phyloP scores from a whole-genome alignment of 1,140 invertebrate genomes.

The Sesamia nonagrioides region DNA sequence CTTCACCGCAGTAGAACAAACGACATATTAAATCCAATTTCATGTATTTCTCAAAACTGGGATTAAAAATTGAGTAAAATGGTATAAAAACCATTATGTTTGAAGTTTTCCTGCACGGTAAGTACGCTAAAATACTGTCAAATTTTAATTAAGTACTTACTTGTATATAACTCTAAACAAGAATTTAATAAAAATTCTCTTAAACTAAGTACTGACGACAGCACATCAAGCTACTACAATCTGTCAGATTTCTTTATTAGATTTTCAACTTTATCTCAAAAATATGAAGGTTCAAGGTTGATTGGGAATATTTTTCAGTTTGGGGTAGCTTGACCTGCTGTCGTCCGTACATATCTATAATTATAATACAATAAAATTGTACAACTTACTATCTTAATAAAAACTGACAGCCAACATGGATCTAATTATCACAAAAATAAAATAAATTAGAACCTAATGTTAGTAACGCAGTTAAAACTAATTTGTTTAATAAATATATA shows the following conservation, averaged over 20 bases:
- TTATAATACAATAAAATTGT: not conserved
- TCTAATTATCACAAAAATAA: too few relatives aligned
- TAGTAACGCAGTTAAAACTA: not conserved
- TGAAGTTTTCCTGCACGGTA: not conserved
- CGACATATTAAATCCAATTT: too few relatives aligned
- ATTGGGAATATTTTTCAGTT: too few relatives aligned
- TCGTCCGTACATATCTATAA: too few relatives aligned
- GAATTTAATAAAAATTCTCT: not conserved
- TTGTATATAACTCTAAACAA: not conserved
- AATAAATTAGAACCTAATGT: not conserved
- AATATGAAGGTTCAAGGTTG: too few relatives aligned
- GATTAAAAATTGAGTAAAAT: not conserved
- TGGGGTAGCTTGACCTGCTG: too few relatives aligned
- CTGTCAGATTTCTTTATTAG: too few relatives aligned
- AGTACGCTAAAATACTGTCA: constrained; percentile 45
- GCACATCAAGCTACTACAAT: too few relatives aligned
- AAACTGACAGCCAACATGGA: constrained; percentile 10
- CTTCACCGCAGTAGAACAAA: too few relatives aligned
- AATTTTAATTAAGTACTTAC: constrained; percentile 18
- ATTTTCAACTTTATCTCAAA: too few relatives aligned
- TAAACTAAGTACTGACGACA: not conserved
- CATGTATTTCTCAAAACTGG: not conserved
- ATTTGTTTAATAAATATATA: not conserved
- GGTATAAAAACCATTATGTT: not conserved
- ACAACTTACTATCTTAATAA: not conserved